Percentiles rank a stretch among this genome's conserved stretches.
phyloP scores from a whole-genome alignment of 2,888 invertebrate species.

The Xestia xanthographa region DNA sequence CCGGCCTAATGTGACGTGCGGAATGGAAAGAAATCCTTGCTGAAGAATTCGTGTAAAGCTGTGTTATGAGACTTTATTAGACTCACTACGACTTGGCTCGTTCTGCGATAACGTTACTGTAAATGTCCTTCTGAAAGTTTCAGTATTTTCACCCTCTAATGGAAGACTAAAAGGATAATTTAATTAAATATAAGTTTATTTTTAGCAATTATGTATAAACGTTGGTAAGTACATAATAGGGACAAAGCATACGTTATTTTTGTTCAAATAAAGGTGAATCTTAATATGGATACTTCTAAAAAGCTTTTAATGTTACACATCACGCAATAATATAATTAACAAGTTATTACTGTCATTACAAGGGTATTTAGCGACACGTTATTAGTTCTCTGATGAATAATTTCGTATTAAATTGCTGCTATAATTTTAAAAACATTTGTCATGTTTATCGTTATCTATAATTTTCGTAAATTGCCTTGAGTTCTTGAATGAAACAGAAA shows the following conservation, averaged over 20 bases:
- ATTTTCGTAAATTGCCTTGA: conserved; percentile 10
- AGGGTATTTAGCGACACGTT: conserved; percentile 31
- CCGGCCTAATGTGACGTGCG: conserved; percentile 82
- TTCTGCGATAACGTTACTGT: conserved; percentile 47
- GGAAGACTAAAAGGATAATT: conserved; percentile 33
- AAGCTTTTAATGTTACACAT: conserved; percentile 69
- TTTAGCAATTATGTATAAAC: not conserved
- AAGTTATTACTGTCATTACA: conserved; percentile 72
- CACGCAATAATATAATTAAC: conserved; percentile 81
- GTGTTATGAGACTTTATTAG: conserved; percentile 81
- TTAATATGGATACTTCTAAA: conserved; percentile 44
- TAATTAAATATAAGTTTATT: not conserved
- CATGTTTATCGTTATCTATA: conserved; percentile 2
- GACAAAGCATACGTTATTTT: conserved; percentile 30
- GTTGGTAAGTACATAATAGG: not conserved
- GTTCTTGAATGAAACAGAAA: conserved; percentile 1
- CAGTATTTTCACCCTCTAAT: conserved; percentile 34
- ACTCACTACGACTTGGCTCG: conserved; percentile 72
- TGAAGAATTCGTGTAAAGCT: conserved; percentile 81
- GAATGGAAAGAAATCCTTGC: conserved; percentile 81
- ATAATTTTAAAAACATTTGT: conserved; percentile 26
- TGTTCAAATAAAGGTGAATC: conserved; percentile 43
- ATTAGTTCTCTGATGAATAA: conserved; percentile 33
- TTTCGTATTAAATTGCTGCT: conserved; percentile 10
- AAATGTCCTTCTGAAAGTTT: conserved; percentile 39